phyloP scores from a whole-genome alignment of 2,113 vertebrate species.

The Erythrocercus mccallii region DNA sequence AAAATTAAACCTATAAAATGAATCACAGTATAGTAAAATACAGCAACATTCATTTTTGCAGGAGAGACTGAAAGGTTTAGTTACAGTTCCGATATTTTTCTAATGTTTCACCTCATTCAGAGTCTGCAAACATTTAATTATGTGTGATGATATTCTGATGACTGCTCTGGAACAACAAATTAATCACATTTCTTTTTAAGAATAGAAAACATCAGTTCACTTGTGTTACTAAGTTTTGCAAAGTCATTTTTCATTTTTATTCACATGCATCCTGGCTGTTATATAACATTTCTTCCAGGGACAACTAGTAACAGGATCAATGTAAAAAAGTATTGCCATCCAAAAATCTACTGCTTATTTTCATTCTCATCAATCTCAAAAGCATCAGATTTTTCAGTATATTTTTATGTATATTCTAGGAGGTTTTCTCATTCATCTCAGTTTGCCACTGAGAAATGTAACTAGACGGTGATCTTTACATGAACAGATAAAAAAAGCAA shows the following conservation, averaged over 20 bases:
- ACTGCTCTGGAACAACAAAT: neutral
- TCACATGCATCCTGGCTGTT: conserved; percentile 59
- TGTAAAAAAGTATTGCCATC: conserved; percentile 3
- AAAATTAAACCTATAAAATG: conserved; percentile 88
- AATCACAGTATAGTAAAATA: conserved; percentile 43
- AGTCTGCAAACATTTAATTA: neutral
- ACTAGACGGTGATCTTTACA: neutral
- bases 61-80: conserved; percentile 7
- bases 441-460: neutral
- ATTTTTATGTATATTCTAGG: neutral
- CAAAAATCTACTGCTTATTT: neutral
- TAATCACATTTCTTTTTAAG: conserved; percentile 12
- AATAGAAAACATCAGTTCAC: neutral
- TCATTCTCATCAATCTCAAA: neutral
- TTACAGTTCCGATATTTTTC: neutral
- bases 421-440: neutral
- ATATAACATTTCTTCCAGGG: conserved; percentile 66
- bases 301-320: conserved; percentile 54
- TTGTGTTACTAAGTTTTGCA: conserved; percentile 51
- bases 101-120: neutral
- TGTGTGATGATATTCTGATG: neutral
- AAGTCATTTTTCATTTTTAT: conserved; percentile 54
- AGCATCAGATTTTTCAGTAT: neutral
- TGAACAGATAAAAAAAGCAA: neutral
- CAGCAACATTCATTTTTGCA: conserved; percentile 13